Evolutionary conservation across 2,113 vertebrate species (phyloP), one percentile per base, ranked within the genome.

Genomic region (Atlantisia rogersi): DNA sequence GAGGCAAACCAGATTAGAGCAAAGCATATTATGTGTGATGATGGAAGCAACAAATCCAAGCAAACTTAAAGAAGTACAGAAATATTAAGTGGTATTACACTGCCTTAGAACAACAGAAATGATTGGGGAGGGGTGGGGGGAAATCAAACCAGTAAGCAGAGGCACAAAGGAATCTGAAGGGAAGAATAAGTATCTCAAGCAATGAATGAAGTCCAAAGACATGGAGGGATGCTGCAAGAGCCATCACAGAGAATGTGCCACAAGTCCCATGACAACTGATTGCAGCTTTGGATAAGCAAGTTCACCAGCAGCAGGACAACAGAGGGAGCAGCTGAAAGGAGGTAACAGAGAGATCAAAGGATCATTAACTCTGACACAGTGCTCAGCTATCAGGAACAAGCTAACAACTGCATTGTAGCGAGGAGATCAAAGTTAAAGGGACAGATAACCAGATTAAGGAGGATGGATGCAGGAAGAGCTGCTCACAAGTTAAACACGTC

Each of bases 271-370:
- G 8, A 73, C 44, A 84, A 18, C 53, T 35, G 68, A 31, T 0
- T 39, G 79, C 1, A 81, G 60, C 37, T 86, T 24, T 88, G 68
- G 53, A 18, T 24, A 46, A 86, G 52, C 78, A 91, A 82, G 69
- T 59, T 75, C 60, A 29, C 37, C 75, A 60, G 0, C 44, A 81
- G 58, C 0, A 58, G 55, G 68, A 65, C 44, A 92, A 89, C 25
- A 10, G 56, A 95, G 81, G 69, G 62, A 94, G 82, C 63, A 95
- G 67, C 2, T 81, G 60, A 90, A 90, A 78, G 0, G 20, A 86
- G 83, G 15, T 63, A 81, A 75, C 18, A 79, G 31, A 32, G 86
- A 81, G 74, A 90, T 88, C 75, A 95, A 86, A 89, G 94, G 82
- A 60, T 78, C 80, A 16, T 67, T 81, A 67, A 35, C 63, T 50